Evolutionary conservation across 1,140 invertebrate species (phyloP).

Genomic region (Nasonia longicornis): DNA sequence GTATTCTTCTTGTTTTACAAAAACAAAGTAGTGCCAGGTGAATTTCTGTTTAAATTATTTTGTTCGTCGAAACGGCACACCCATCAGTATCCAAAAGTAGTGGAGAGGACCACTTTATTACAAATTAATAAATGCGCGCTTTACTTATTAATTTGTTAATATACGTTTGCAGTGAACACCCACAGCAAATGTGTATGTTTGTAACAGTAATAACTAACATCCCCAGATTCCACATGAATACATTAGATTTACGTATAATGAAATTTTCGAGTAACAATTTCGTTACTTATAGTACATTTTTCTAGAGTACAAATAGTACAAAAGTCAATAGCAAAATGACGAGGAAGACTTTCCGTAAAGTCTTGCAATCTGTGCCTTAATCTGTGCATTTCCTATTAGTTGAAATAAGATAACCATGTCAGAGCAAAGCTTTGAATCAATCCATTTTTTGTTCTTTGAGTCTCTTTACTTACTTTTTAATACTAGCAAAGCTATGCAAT

Average conservation of each 20-base stretch:
- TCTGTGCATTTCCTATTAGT: constrained; percentile 39
- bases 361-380: constrained; percentile 45
- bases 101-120: constrained; percentile 1
- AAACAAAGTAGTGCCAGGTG: constrained; percentile 5
- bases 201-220: constrained; percentile 29
- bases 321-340: constrained; percentile 32
- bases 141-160: constrained; percentile 44
- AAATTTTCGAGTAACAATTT: constrained; percentile 13
- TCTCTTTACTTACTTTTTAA: constrained; percentile 25
- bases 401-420: constrained; percentile 29
- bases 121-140: constrained; percentile 5
- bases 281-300: constrained; percentile 15
- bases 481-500: constrained; percentile 2
- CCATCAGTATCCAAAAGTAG: constrained; percentile 15
- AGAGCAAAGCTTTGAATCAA: constrained; percentile 28
- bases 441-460: constrained; percentile 14
- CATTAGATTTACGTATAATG: constrained; percentile 28
- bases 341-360: constrained; percentile 22
- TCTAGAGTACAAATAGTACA: constrained; percentile 38
- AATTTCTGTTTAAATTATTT: constrained; percentile 28
- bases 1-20: neutral
- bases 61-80: neutral
- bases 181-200: constrained; percentile 32
- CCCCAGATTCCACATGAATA: constrained; percentile 25
- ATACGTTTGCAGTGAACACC: constrained; percentile 24